These are phyloP conservation scores for Leptinotarsa haldemani DNA, from an alignment of 2,888 invertebrate species.

Conservation along the genomic window DNA sequence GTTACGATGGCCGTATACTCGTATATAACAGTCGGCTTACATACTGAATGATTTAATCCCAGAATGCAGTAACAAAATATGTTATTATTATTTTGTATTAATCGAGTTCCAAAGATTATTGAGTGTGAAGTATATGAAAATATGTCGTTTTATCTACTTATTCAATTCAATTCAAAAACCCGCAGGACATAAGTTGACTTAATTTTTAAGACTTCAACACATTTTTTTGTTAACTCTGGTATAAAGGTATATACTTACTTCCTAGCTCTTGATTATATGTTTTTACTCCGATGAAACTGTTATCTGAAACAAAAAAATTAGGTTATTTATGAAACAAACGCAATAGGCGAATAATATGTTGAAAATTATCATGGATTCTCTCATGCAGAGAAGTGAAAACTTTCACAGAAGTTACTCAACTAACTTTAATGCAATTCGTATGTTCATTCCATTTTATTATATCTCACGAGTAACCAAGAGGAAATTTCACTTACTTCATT, in stretches of 20 bases:
- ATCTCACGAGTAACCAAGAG: neutral
- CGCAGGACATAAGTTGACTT: no score
- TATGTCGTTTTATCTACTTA: no score
- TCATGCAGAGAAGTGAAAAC: conserved; percentile 34
- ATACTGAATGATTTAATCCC: neutral
- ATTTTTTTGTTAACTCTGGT: neutral
- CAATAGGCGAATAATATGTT: neutral
- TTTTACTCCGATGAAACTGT: conserved; percentile 48
- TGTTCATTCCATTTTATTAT: conserved; percentile 25
- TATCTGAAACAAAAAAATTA: conserved; percentile 47
- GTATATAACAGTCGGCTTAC: neutral
- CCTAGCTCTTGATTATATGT: conserved; percentile 46
- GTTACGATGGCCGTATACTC: neutral
- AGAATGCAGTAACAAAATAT: neutral
- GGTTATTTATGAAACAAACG: neutral
- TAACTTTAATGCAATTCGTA: conserved; percentile 31
- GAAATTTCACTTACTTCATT: neutral
- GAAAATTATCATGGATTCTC: neutral
- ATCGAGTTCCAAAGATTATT: no score
- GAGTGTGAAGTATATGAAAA: no score
- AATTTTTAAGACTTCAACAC: no score
- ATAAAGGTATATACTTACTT: conserved; percentile 44
- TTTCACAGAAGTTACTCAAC: conserved; percentile 27
- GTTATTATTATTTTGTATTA: no score
- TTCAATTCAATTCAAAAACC: no score